Base-by-base conservation (phyloP, 2,113 vertebrate genomes). In the Hemichromis elongatus region DNA sequence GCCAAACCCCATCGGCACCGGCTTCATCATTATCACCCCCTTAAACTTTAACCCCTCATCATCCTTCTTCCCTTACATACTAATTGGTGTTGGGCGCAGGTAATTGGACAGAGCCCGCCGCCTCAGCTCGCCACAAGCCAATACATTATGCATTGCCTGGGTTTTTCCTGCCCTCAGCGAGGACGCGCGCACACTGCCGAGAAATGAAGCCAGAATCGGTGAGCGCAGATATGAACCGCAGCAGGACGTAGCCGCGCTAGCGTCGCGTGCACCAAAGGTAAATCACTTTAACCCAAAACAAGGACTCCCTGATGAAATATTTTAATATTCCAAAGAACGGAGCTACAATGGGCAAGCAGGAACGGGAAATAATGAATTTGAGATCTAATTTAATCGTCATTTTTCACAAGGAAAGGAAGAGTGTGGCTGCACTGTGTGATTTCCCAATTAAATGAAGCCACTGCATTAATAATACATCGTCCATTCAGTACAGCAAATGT, bases 11-110 rank as follows among this genome's bases (percentile, higher is more conserved):
- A 88, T 86, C 78, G 89, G 92, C 91, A 88, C 90, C 88, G 77
- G 93, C 94, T 94, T 92, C 92, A 95, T 96, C 95, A 96, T 95
- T 95, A 95, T 94, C 95, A 92, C 94, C 93, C 94, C 90, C 89
- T 95, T 95, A 96, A 95, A 96, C 94, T 94, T 93, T 96, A 88
- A 94, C 94, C 93, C 89, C 91, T 94, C 94, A 90, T 94, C 94
- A 92, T 94, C 90, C 91, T 91, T 88, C 87, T 86, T 92, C 89
- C 82, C 90, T 92, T 86, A 88, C 92, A 95, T 88, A 83, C 94
- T 96, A 95, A 96, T 96, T 95, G 94, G 89, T 90, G 88, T 89
- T 86, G 80, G 77, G 85, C 24, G 70, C 86, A 88, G 89, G 92
- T 95, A 96, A 96, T 94, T 95, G 95, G 92, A 93, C 89, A 79